Percentiles rank a stretch among this genome's conserved stretches.
phyloP scores from a whole-genome alignment of 2,113 vertebrate genomes.

The Callospermophilus lateralis region DNA sequence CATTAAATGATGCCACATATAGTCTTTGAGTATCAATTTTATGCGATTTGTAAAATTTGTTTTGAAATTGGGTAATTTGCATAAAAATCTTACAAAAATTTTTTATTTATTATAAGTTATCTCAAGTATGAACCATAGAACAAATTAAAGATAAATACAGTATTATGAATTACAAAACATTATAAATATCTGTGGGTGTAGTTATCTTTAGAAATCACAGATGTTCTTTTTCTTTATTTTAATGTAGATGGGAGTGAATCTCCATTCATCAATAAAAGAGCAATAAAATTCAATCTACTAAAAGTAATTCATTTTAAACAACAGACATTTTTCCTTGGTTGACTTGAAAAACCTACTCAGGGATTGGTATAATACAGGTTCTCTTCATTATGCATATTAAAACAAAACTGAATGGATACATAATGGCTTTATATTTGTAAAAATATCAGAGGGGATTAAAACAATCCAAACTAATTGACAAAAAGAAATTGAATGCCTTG shows the following conservation, averaged over 20 bases:
- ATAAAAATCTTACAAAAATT: neutral
- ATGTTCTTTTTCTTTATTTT: neutral
- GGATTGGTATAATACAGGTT: neutral
- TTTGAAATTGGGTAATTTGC: neutral
- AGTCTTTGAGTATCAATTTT: neutral
- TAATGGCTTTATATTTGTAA: neutral
- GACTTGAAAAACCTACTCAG: neutral
- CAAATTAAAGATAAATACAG: neutral
- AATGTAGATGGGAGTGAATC: neutral
- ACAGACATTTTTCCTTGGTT: neutral
- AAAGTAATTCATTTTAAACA: neutral
- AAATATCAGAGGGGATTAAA: neutral
- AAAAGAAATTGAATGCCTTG: neutral
- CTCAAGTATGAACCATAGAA: neutral
- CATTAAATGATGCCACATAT: neutral
- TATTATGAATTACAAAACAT: neutral
- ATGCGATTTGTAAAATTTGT: neutral
- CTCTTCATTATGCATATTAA: neutral
- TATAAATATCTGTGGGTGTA: neutral
- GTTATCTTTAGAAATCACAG: neutral
- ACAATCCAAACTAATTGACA: neutral
- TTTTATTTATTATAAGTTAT: neutral
- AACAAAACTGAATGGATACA: neutral
- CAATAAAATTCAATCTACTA: neutral
- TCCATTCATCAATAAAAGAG: neutral